Conservation (phyloP, 2,888 invertebrate genomes). For the Conchocele bisecta region DNA sequence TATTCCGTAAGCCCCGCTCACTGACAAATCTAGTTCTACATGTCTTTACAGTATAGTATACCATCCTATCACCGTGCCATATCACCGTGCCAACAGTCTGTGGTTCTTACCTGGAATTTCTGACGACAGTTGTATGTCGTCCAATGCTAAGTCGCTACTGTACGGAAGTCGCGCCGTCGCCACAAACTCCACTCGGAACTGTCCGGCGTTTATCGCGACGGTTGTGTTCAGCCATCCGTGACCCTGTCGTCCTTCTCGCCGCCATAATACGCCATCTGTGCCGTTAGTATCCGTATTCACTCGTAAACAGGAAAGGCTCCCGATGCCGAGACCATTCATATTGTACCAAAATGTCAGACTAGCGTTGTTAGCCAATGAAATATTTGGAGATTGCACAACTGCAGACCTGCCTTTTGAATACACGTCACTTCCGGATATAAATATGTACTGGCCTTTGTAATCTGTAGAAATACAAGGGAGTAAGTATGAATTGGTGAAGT, state of each 20-base stretch:
- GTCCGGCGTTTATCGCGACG: constrained; percentile 25
- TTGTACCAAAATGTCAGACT: constrained; percentile 47
- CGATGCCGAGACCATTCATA: constrained; percentile 55
- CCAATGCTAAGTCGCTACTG: constrained; percentile 43
- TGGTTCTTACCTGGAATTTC: constrained; percentile 22
- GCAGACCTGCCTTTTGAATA: constrained; percentile 5
- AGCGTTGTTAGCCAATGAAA: constrained; percentile 14
- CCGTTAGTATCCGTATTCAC: not conserved
- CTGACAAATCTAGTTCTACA: too few species aligned
- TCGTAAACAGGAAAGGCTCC: constrained; percentile 16
- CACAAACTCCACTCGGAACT: constrained; percentile 15
- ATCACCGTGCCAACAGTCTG: too few species aligned
- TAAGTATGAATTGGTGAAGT: too few species aligned
- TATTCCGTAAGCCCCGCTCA: too few species aligned
- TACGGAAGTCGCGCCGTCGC: constrained; percentile 25
- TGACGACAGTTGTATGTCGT: constrained; percentile 29
- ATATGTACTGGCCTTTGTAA: constrained; percentile 33
- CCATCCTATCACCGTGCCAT: too few species aligned
- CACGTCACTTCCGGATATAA: constrained; percentile 25
- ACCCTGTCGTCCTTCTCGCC: constrained; percentile 25
- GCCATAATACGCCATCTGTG: constrained; percentile 14
- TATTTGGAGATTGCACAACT: constrained; percentile 16
- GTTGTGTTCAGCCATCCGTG: constrained; percentile 10
- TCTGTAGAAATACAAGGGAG: constrained; percentile 37
- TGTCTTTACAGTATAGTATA: too few species aligned